Percentiles rank a stretch among this genome's conserved stretches.
These are phyloP conservation scores for Spodoptera picta DNA, from an alignment of 2,888 invertebrate genomes.

Conservation along the genomic window DNA sequence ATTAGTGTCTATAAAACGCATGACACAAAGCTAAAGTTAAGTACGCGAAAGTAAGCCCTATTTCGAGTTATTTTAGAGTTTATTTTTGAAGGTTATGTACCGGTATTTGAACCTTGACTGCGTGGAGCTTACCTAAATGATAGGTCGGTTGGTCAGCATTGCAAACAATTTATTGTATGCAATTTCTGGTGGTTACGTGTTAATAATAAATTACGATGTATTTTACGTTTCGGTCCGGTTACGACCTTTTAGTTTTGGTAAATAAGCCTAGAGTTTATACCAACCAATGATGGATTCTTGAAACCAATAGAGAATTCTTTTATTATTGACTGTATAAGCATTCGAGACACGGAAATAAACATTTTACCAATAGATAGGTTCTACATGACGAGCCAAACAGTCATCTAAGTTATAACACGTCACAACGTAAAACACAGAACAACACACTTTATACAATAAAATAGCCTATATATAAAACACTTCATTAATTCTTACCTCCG, in stretches of 20 bases:
- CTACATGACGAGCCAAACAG: too few species aligned
- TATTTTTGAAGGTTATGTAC: slow-evolving; percentile 10
- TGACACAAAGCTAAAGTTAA: slow-evolving; percentile 11
- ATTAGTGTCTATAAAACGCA: slow-evolving; percentile 51
- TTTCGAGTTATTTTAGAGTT: neutral
- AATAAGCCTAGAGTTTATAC: too few species aligned
- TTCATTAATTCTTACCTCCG: slow-evolving; percentile 18
- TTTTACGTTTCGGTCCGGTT: too few species aligned
- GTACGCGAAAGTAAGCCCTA: slow-evolving; percentile 29
- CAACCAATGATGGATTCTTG: too few species aligned
- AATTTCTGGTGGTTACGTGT: neutral
- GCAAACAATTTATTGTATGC: slow-evolving; percentile 13
- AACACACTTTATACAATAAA: neutral
- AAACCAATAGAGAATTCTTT: too few species aligned
- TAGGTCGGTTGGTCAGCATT: slow-evolving; percentile 5
- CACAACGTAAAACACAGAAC: neutral
- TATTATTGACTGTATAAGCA: too few species aligned
- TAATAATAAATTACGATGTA: too few species aligned
- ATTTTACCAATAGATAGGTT: too few species aligned
- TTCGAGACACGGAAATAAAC: too few species aligned
- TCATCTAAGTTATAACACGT: neutral
- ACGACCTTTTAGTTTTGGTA: too few species aligned
- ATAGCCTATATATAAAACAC: too few species aligned
- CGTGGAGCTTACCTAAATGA: slow-evolving; percentile 29
- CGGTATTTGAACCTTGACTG: slow-evolving; percentile 17